Base-by-base conservation (phyloP, 2,888 invertebrate species). In the Tipula unca region DNA sequence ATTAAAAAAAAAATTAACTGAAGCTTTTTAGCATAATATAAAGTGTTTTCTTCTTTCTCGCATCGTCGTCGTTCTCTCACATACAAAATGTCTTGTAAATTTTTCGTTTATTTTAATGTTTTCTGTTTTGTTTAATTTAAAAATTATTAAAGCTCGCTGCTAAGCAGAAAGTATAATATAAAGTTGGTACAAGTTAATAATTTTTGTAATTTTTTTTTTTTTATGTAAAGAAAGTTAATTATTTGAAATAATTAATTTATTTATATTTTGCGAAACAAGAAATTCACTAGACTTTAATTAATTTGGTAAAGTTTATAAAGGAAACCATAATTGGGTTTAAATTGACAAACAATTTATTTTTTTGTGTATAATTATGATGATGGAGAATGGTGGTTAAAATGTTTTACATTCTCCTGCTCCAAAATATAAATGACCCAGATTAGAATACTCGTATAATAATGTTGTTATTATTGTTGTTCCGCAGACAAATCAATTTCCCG, bases 91-190 rank as follows among this genome's bases (percentile, higher is more conserved):
- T 25, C 69, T 6, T 69, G 25, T 25, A 4, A 69, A 13, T 69
- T 14, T 48, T 6, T 48, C 17, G 8, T 48, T 48, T 48, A 69
- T 69, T 69, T 48, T n/a, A n/a, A n/a, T n/a, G n/a, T n/a, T n/a
- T n/a, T n/a, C n/a, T n/a, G n/a, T 69, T 69, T 25, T 69, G 69
- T 69, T 69, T 69, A 69, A 69, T 69, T 69, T 69, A 69, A 69
- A 69, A 69, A 69, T 69, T 69, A 69, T 69, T 69, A 69, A 69
- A 69, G 69, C 25, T 69, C 69, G 69, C 69, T 69, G 25, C 69
- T 48, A 48, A 48, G 69, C 25, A 69, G 10, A 69, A 48, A 48
- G 48, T 48, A 48, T 48, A 48, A 48, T 48, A 48, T n/a, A 48
- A 32, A 48, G 48, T 48, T 48, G 48, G n/a, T 17, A 48, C 48